These are phyloP conservation scores for Thripadectes ignobilis DNA, from an alignment of 2,797 vertebrate species.

Conservation along the genomic window DNA sequence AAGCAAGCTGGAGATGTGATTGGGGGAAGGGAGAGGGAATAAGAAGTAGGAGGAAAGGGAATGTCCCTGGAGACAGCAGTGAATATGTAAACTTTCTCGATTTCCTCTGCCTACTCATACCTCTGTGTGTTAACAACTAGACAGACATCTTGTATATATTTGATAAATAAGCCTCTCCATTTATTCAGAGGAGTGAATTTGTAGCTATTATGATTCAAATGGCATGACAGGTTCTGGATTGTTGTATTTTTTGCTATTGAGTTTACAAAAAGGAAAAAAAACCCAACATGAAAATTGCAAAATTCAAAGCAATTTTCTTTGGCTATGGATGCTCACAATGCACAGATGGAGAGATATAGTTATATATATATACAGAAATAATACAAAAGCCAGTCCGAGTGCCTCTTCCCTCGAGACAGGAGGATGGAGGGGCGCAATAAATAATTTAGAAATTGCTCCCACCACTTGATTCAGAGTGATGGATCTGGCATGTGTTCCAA, in stretches of 20 bases:
- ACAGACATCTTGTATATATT: slow-evolving; percentile 81
- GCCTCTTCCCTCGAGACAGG: slow-evolving; percentile 57
- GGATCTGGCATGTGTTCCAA: slow-evolving; percentile 73
- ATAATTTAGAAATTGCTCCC: slow-evolving; percentile 76
- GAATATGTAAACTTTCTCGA: slow-evolving; percentile 73
- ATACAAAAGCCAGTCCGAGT: not conserved
- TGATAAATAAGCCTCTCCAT: slow-evolving; percentile 81
- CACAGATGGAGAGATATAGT: slow-evolving; percentile 44
- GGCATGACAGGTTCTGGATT: slow-evolving; percentile 77
- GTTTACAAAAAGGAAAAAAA: slow-evolving; percentile 59
- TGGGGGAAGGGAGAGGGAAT: slow-evolving; percentile 14
- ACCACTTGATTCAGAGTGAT: slow-evolving; percentile 67
- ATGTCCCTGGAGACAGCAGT: slow-evolving; percentile 54
- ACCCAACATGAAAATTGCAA: slow-evolving; percentile 48
- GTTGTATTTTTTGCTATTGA: slow-evolving; percentile 69
- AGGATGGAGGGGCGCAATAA: slow-evolving; percentile 67
- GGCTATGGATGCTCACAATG: slow-evolving; percentile 58
- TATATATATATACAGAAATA: not conserved
- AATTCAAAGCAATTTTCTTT: slow-evolving; percentile 75
- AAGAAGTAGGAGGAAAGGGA: slow-evolving; percentile 43
- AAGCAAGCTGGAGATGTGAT: not conserved
- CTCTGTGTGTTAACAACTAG: slow-evolving; percentile 73
- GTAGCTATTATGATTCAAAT: slow-evolving; percentile 83
- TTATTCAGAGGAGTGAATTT: slow-evolving; percentile 82
- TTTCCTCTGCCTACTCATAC: slow-evolving; percentile 75